Percentiles rank a stretch among this genome's conserved stretches.
These are phyloP conservation scores for Tinamus guttatus DNA, from an alignment of 2,113 vertebrate genomes.

Conservation along the genomic window DNA sequence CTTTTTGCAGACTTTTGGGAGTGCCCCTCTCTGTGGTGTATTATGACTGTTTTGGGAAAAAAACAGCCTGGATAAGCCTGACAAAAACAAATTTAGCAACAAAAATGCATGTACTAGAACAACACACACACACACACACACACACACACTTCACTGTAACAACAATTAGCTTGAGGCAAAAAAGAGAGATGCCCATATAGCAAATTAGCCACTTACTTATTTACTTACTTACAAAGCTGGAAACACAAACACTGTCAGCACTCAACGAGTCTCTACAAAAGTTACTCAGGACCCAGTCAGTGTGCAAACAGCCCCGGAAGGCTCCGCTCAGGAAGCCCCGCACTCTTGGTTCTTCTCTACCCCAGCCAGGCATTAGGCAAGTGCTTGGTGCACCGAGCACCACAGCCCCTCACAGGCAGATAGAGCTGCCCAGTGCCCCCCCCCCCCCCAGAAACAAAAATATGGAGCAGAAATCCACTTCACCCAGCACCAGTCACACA, in stretches of 20 bases:
- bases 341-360: not conserved
- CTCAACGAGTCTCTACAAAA: not conserved
- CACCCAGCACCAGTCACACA: no score
- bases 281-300: not conserved
- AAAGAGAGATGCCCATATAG: not conserved
- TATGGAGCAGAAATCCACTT: no score
- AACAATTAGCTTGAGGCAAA: not conserved
- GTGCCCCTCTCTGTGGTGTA: not conserved
- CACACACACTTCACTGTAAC: not conserved
- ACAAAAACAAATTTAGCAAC: not conserved
- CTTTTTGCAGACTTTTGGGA: not conserved
- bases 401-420: rapidly evolving
- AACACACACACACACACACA: not conserved
- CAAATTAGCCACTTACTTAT: not conserved
- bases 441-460: not conserved
- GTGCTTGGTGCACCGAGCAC: rapidly evolving
- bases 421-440: no score
- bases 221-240: not conserved
- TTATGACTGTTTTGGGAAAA: not conserved
- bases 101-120: not conserved
- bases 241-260: not conserved
- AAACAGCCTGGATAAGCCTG: not conserved
- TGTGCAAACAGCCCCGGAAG: not conserved
- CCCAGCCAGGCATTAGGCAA: not conserved
- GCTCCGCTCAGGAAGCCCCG: not conserved